Evolutionary conservation across 2,888 invertebrate genomes (phyloP), one percentile per base, ranked within the genome.

Genomic region (Chaetogeoica ovagalla): DNA sequence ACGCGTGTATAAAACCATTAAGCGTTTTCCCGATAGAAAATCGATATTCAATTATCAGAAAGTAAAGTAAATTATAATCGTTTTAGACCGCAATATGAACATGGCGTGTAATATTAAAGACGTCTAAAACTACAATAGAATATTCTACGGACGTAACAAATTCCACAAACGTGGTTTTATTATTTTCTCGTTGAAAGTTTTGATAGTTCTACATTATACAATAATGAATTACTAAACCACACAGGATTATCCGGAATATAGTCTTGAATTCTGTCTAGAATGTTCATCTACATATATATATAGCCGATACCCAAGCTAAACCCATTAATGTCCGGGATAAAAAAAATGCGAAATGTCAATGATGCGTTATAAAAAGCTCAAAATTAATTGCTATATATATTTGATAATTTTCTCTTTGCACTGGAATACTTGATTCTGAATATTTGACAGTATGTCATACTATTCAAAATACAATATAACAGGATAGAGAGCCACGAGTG

Each of bases 221-320:
- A 48, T 48, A 11, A 60, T 43, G 19, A 71, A 60, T 71, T 60
- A 60, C 59, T 71, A 71, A 71, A 60, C 60, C 60, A 59, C 71
- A 21, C 2, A 43, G 23, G 59, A 71, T 71, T 60, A 71, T 60
- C 17, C 43, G 60, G 59, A 60, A 60, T 71, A 5, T 43, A 71
- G 71, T 71, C 60, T 71, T 60, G 71, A 71, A 71, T 60, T 71
- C 60, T 43, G 6, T 59, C 71, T 71, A 21, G 71, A 71, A 21
- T 19, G 23, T 60, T 21, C 17, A 19, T 19, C 21, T 71, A 8
- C 2, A 71, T 23, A 71, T 43, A 70, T 70, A n/a, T 39, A 43
- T 43, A 43, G 7, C 1, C 43, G 43, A 9, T 2, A 43, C 15
- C 15, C 30, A 4, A 30, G 30, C 30, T 30, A 30, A 30, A 30